Percentiles rank a stretch among this genome's conserved stretches.
These are phyloP conservation scores for Yoshiicerus persimilis DNA, from an alignment of 1,140 invertebrate species.

Conservation along the genomic window DNA sequence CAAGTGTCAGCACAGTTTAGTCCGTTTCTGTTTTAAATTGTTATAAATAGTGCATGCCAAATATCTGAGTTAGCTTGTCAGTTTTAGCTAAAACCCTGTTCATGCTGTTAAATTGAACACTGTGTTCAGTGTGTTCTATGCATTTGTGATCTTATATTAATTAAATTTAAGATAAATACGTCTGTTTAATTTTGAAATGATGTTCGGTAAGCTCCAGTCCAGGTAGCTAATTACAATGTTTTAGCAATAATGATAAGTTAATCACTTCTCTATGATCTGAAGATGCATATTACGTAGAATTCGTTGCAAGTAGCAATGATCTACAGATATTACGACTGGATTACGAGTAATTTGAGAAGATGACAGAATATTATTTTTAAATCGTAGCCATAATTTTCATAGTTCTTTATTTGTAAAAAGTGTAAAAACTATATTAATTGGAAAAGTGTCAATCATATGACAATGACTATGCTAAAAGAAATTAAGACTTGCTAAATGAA, in stretches of 20 bases:
- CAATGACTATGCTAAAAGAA: background rate
- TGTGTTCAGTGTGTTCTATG: constrained; percentile 18
- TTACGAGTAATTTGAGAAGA: background rate
- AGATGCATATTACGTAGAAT: background rate
- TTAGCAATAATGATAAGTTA: background rate
- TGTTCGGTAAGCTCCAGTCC: background rate
- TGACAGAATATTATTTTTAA: background rate
- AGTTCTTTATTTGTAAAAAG: background rate
- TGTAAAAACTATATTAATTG: background rate
- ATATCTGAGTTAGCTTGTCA: constrained; percentile 13
- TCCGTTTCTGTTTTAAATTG: constrained; percentile 16
- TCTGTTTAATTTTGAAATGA: background rate
- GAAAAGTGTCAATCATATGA: background rate
- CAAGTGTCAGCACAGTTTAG: constrained; percentile 18
- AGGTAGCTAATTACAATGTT: background rate
- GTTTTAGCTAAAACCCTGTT: constrained; percentile 6
- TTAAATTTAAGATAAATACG: background rate
- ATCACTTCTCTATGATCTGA: background rate
- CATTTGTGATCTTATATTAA: constrained; percentile 7
- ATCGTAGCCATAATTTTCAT: background rate
- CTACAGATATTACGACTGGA: background rate
- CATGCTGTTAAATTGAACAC: background rate
- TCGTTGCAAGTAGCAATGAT: background rate
- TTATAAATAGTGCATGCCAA: background rate
- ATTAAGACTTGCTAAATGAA: background rate